These are phyloP conservation scores for Ptychodera flava DNA, from an alignment of 35 echinoderm and acorn worm species.

Conservation along the genomic window DNA sequence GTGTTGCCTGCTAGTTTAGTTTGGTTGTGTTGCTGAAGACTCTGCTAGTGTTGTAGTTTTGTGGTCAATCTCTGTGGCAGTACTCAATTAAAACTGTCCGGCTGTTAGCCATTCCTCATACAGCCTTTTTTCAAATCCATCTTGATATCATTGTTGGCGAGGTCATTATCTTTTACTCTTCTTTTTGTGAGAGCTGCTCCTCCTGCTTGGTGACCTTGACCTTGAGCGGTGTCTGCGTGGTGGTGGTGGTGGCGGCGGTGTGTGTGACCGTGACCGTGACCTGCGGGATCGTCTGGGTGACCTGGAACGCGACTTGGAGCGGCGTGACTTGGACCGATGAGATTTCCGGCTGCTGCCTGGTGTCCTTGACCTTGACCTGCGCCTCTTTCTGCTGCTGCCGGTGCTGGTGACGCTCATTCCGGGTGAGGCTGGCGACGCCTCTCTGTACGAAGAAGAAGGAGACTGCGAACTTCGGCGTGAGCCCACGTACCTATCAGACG, in stretches of 20 bases:
- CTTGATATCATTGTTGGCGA: too few relatives aligned
- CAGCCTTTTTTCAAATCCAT: too few relatives aligned
- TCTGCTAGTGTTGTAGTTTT: too few relatives aligned
- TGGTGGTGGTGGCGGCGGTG: background rate
- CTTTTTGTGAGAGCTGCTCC: conserved; percentile 41
- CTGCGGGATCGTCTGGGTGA: conserved; percentile 33
- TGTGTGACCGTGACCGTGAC: conserved; percentile 50
- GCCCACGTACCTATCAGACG: conserved; percentile 34
- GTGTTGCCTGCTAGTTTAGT: too few relatives aligned
- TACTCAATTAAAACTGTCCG: too few relatives aligned
- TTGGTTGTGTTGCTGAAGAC: too few relatives aligned
- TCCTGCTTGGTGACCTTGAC: background rate
- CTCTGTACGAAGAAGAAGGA: conserved; percentile 41
- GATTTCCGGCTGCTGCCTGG: conserved; percentile 32
- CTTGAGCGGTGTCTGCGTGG: background rate
- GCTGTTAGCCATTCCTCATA: too few relatives aligned
- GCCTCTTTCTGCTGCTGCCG: conserved; percentile 30
- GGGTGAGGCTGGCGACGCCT: conserved; percentile 15
- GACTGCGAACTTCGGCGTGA: conserved; percentile 26
- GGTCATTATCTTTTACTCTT: conserved; percentile 36
- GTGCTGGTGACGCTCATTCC: conserved; percentile 51
- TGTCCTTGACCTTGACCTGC: conserved; percentile 61
- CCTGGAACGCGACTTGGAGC: conserved; percentile 25
- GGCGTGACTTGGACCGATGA: background rate
- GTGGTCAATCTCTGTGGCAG: too few relatives aligned